Percentiles rank a stretch among this genome's conserved stretches.
Evolutionary conservation across 2,113 vertebrate species (phyloP).

Genomic region (Hippopotamus amphibius): DNA sequence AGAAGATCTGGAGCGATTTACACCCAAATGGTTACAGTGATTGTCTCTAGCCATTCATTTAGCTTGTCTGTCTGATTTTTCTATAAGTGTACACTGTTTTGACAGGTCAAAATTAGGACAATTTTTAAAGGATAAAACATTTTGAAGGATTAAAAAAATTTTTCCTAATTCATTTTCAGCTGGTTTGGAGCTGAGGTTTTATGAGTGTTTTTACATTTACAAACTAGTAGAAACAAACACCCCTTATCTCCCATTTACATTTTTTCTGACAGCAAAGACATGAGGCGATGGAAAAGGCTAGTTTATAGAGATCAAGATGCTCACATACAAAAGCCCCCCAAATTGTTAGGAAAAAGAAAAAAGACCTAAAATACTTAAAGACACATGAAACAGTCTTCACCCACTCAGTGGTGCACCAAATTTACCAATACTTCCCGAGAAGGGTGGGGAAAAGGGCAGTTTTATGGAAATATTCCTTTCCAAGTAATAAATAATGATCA

Average conservation of each 20-base stretch:
- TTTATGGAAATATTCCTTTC: neutral
- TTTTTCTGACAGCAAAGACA: neutral
- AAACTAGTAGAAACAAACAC: neutral
- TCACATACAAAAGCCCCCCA: neutral
- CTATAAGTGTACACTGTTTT: neutral
- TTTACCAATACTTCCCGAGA: neutral
- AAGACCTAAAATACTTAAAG: neutral
- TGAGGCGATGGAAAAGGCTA: neutral
- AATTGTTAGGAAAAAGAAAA: neutral
- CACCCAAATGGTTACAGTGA: conserved; percentile 13
- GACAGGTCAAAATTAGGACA: neutral
- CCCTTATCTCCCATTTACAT: neutral
- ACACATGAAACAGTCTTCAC: neutral
- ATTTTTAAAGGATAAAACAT: conserved; percentile 25
- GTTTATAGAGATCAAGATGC: neutral
- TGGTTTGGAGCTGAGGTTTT: neutral
- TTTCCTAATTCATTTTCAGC: conserved; percentile 39
- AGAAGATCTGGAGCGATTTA: neutral
- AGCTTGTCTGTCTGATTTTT: neutral
- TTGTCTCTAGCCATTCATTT: neutral
- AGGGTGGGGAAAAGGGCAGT: neutral
- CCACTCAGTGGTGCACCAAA: neutral
- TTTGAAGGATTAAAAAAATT: neutral
- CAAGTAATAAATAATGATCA: neutral
- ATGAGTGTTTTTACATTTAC: conserved; percentile 9